Evolutionary conservation across 2,888 invertebrate genomes (phyloP).

Genomic region (Pristionchus arcanus): DNA sequence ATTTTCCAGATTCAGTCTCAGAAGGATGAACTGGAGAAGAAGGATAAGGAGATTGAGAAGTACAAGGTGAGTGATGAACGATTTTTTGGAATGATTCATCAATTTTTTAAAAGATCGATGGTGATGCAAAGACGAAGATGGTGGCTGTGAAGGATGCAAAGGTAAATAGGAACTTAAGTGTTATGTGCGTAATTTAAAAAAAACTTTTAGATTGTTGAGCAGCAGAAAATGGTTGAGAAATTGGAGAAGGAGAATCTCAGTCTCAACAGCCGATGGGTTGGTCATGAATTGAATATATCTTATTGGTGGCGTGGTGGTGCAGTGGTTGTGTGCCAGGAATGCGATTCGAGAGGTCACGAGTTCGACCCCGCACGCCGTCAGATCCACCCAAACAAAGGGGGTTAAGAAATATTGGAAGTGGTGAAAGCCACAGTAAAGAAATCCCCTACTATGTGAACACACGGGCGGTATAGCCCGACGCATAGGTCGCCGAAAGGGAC

Average conservation of each 20-base stretch:
- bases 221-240: not conserved
- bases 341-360: too few relatives aligned
- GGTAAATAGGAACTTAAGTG: not conserved
- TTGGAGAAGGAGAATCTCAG: constrained; percentile 14
- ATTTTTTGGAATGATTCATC: not conserved
- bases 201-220: not conserved
- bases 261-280: not conserved
- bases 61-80: not conserved
- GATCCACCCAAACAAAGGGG: too few relatives aligned
- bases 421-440: too few relatives aligned
- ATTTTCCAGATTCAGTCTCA: not conserved
- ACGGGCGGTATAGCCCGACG: too few relatives aligned
- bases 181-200: too few relatives aligned
- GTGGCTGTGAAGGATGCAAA: not conserved
- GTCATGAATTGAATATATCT: too few relatives aligned
- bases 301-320: too few relatives aligned
- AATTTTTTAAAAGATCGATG: not conserved
- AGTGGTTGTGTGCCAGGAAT: too few relatives aligned
- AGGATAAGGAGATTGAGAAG: not conserved
- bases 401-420: too few relatives aligned
- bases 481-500: too few relatives aligned
- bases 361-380: too few relatives aligned
- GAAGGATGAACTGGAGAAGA: not conserved
- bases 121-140: not conserved
- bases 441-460: too few relatives aligned